Percentiles rank a stretch among this genome's conserved stretches.
Conservation (phyloP, 2,888 invertebrate genomes). For the Cephonodes hylas region DNA sequence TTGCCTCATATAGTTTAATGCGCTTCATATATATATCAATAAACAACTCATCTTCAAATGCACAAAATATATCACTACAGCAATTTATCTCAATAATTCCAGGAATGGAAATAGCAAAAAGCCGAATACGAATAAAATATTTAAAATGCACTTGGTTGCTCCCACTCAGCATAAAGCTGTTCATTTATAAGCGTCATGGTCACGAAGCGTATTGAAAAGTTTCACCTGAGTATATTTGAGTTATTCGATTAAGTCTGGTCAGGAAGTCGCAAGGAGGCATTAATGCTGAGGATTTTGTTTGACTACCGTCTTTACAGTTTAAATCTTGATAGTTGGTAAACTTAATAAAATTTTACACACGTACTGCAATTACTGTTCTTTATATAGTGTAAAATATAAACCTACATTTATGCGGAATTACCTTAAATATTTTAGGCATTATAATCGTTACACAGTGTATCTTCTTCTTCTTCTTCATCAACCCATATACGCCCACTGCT, state of each 20-base stretch:
- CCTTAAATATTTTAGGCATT: too few relatives aligned
- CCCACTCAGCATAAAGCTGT: constrained; percentile 43
- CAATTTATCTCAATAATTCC: neutral
- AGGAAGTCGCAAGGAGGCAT: constrained; percentile 51
- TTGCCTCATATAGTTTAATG: too few relatives aligned
- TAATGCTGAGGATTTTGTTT: constrained; percentile 43
- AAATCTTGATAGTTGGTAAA: neutral
- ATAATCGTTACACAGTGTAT: too few relatives aligned
- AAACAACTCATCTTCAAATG: neutral
- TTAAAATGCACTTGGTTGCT: constrained; percentile 17
- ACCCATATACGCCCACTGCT: too few relatives aligned
- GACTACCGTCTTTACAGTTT: constrained; percentile 25
- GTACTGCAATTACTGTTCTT: too few relatives aligned
- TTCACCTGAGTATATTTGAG: constrained; percentile 74
- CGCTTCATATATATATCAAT: too few relatives aligned
- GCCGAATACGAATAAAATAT: neutral
- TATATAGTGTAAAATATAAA: neutral
- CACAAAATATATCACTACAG: neutral
- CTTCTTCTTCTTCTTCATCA: too few relatives aligned
- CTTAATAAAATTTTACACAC: neutral
- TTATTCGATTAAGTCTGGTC: constrained; percentile 59
- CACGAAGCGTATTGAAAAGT: constrained; percentile 74
- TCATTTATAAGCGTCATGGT: constrained; percentile 71
- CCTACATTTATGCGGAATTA: too few relatives aligned
- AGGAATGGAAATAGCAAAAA: neutral